Conservation (phyloP, 2,113 vertebrate species). For the Microtus richardsoni region DNA sequence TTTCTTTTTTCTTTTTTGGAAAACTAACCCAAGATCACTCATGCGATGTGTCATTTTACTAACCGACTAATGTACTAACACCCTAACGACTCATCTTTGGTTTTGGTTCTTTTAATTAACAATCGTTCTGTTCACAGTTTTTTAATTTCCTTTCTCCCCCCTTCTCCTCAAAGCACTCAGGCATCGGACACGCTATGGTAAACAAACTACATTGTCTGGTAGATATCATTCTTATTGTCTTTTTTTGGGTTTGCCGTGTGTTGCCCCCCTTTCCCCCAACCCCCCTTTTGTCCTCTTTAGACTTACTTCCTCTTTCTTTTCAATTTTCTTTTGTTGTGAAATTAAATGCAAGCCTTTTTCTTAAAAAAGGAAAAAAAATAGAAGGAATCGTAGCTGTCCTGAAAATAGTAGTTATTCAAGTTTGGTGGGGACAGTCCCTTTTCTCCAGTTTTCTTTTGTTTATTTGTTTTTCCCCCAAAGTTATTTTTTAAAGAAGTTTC, state of each 20-base stretch:
- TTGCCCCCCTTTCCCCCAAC: slow-evolving; percentile 89
- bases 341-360: slow-evolving; percentile 88
- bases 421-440: slow-evolving; percentile 46
- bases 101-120: slow-evolving; percentile 99
- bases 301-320: slow-evolving; percentile 77
- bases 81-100: slow-evolving; percentile 96
- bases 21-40: slow-evolving; percentile 97
- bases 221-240: slow-evolving; percentile 99
- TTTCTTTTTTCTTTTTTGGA: slow-evolving; percentile 90
- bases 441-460: slow-evolving; percentile 71
- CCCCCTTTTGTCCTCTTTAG: slow-evolving; percentile 82
- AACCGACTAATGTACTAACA: slow-evolving; percentile 96
- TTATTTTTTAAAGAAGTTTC: slow-evolving; percentile 16
- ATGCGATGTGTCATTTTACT: slow-evolving; percentile 98
- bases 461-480: slow-evolving; percentile 31
- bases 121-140: slow-evolving; percentile 99
- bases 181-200: slow-evolving; percentile 99
- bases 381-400: slow-evolving; percentile 63
- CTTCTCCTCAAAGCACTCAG: slow-evolving; percentile 99
- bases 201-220: slow-evolving; percentile 99
- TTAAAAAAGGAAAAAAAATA: slow-evolving; percentile 62
- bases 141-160: slow-evolving; percentile 99
- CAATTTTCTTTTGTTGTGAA: slow-evolving; percentile 80
- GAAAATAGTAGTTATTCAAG: slow-evolving; percentile 79
- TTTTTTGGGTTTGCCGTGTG: slow-evolving; percentile 99